Evolutionary conservation across 2,888 invertebrate species (phyloP), one percentile per base, ranked within the genome.

Genomic region (Drosophila emarginata): DNA sequence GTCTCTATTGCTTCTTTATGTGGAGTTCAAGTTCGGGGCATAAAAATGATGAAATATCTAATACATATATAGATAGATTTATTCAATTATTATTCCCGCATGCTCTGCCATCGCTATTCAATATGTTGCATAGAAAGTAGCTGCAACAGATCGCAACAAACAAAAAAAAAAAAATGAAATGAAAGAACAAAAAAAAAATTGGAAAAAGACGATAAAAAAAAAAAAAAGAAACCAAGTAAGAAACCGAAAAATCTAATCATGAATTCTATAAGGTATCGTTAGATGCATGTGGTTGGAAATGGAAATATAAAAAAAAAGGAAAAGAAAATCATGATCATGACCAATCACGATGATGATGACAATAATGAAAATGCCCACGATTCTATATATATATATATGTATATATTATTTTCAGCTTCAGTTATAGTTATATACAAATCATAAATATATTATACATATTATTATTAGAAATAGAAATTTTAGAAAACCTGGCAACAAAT

Each of bases 1-100:
- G 39, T 14, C 39, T 39, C 39, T 39, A 56, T 64, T 64, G 61
- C 71, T 66, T 53, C 26, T 26, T 26, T 26, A 51, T 45, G 32
- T 26, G 52, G 18, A 54, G 54, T 54, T 2, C 54, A 32, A 51
- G 28, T 39, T 59, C 15, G 36, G 26, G 21, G 23, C 68, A 65
- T 56, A 45, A 64, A 64, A 58, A 58, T 54, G 54, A 54, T 54
- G 36, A 54, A 54, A 54, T 54, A 54, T 36, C 56, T 56, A 56
- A 56, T 21, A 21, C 23, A 56, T 21, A 56, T 21, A 21, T 21
- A 39, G 21, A 39, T 36, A 57, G 21, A 76, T 78, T 74, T 81
- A 78, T 80, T 70, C 84, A 88, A 88, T 85, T 88, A 85, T 86
- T 87, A 81, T 81, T 63, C 84, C 76, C 76, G 85, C 84, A 76